Evolutionary conservation across 2,797 vertebrate species (phyloP).

Genomic region (Sarcophilus harrisii): DNA sequence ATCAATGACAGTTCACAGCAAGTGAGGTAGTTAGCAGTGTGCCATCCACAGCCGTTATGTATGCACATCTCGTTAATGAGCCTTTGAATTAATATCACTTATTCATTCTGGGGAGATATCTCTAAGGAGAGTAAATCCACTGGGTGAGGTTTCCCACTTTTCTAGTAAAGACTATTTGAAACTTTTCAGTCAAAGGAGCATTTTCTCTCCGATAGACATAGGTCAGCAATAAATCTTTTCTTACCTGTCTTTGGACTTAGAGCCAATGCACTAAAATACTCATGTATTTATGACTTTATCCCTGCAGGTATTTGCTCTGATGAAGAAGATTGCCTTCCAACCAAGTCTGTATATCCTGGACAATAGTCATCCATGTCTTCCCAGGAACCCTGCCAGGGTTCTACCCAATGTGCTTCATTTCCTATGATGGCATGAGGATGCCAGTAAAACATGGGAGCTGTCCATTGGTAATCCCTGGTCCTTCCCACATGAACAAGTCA

Average conservation of each 20-base stretch:
- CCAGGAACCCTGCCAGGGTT: background rate
- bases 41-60: conserved; percentile 51
- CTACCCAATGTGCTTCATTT: background rate
- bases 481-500: background rate
- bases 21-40: conserved; percentile 50
- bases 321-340: background rate
- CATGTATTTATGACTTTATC: background rate
- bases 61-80: conserved; percentile 65
- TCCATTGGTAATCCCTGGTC: background rate
- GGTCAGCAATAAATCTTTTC: conserved; percentile 55
- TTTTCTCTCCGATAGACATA: conserved; percentile 44
- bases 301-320: background rate
- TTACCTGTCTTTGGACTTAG: background rate
- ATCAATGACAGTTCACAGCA: conserved; percentile 45
- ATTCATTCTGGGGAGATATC: background rate
- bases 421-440: background rate
- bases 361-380: background rate
- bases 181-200: conserved; percentile 54
- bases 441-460: background rate
- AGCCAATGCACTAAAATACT: background rate
- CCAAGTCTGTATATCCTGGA: background rate
- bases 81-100: conserved; percentile 61
- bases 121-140: conserved; percentile 44
- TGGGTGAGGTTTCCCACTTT: conserved; percentile 42
- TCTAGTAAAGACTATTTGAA: conserved; percentile 35